Evolutionary conservation across 2,113 vertebrate genomes (phyloP).

Genomic region (Phoenicopterus ruber): DNA sequence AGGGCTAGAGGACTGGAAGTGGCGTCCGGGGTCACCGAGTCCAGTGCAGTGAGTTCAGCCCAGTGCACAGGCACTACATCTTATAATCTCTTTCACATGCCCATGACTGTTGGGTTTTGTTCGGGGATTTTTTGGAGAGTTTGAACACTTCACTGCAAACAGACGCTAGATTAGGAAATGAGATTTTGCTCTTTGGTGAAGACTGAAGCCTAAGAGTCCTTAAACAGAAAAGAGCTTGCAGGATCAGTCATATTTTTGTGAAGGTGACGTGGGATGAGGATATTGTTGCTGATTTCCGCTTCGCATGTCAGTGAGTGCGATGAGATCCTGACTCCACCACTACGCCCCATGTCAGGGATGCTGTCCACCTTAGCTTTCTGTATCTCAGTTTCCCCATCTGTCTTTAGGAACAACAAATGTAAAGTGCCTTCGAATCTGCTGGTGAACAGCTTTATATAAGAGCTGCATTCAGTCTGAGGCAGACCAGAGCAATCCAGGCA

Average conservation of each 20-base stretch:
- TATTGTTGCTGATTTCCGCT: background rate
- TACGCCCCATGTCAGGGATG: background rate
- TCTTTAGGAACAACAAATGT: background rate
- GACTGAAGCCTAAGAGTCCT: background rate
- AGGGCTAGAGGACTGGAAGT: background rate
- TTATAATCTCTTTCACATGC: background rate
- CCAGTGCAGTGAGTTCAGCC: background rate
- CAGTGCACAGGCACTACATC: background rate
- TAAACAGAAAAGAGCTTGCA: background rate
- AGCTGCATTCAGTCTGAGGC: background rate
- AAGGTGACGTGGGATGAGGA: background rate
- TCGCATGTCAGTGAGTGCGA: background rate
- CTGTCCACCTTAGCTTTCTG: background rate
- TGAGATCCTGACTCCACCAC: background rate
- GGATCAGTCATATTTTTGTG: background rate
- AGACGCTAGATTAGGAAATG: background rate
- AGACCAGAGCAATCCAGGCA: background rate
- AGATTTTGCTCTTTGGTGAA: background rate
- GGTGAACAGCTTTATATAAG: background rate
- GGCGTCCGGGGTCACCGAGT: background rate
- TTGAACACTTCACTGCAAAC: background rate
- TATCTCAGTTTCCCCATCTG: background rate
- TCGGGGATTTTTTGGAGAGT: background rate
- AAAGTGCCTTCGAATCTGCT: background rate
- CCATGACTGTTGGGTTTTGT: background rate